Evolutionary conservation across 1,140 invertebrate genomes (phyloP).

Genomic region (Cataglyphis hispanica): DNA sequence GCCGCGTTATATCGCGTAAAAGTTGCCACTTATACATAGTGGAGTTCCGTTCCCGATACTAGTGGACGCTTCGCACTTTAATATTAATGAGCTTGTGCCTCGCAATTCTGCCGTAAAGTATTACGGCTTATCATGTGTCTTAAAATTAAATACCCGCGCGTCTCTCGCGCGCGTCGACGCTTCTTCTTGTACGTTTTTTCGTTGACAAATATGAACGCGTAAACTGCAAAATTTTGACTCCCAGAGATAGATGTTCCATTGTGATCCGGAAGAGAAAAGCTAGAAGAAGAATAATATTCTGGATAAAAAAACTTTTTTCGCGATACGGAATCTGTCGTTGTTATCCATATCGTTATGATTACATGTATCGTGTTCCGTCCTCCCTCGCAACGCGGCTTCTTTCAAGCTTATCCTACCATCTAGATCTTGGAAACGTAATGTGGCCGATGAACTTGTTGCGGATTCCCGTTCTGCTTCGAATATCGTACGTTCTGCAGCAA

Average conservation of each 20-base stretch:
- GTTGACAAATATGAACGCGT: too few species aligned
- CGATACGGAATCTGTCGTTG: background rate
- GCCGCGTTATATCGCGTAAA: too few species aligned
- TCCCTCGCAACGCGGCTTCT: background rate
- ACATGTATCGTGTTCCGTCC: too few species aligned
- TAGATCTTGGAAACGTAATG: conserved; percentile 81
- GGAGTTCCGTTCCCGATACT: background rate
- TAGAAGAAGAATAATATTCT: too few species aligned
- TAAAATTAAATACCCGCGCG: background rate
- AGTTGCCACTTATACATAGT: too few species aligned
- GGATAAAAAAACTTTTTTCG: background rate
- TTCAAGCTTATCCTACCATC: background rate
- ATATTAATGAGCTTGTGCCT: background rate
- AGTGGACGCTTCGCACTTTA: background rate
- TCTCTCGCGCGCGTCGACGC: background rate
- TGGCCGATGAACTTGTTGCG: conserved; percentile 74
- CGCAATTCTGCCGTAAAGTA: background rate
- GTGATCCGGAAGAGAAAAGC: too few species aligned
- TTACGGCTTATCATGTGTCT: background rate
- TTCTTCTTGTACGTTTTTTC: background rate
- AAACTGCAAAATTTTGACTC: too few species aligned
- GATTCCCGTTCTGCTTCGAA: conserved; percentile 82
- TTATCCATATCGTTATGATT: background rate
- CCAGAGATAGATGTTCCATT: too few species aligned
- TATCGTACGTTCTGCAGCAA: conserved; percentile 84